Base-by-base conservation (phyloP, 2,888 invertebrate genomes). In the Archips crataeganus region DNA sequence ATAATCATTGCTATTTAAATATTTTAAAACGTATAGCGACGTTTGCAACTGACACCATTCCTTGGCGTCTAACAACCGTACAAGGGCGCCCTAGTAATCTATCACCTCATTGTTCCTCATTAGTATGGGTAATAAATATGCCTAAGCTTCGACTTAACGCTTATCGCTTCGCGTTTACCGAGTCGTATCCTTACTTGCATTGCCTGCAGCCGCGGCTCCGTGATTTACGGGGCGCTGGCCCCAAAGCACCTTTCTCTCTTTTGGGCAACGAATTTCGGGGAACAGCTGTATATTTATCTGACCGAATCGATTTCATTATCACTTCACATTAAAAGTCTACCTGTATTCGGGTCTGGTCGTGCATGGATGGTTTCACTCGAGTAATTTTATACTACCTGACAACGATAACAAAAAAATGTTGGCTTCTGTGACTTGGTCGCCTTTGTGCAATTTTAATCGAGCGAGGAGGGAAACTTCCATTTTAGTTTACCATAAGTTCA, bases 241-340 rank as follows among this genome's bases (percentile, higher is more conserved):
- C 84, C 81, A 82, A 84, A 85, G 83, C 85, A 84, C 85, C 83
- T 83, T 84, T 81, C 86, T 81, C 85, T 83, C 83, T 85, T 85
- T 70, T 84, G 82, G 84, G 86, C 83, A 83, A 85, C 85, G 76
- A 79, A 84, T 88, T 88, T 88, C 87, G 84, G 85, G 81, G 85
- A 85, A 85, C 80, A 78, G 83, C 80, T 83, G 90, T 91, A 90
- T 90, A 91, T 91, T 82, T 83, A 88, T 90, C 90, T 88, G 88
- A 81, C 81, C 80, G 79, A 62, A 70, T 70, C 74, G 70, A 69
- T 67, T 77, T 74, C 42, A 66, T 75, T 71, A 75, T 73, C 77
- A 73, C 75, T 67, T 71, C 65, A 54, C 63, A 70, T 74, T 83
- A 82, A 84, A 81, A 76, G 77, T 77, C 77, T 77, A 72, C 72